Evolutionary conservation across 2,113 vertebrate species (phyloP).

Genomic region (Anser brachyrhynchus): DNA sequence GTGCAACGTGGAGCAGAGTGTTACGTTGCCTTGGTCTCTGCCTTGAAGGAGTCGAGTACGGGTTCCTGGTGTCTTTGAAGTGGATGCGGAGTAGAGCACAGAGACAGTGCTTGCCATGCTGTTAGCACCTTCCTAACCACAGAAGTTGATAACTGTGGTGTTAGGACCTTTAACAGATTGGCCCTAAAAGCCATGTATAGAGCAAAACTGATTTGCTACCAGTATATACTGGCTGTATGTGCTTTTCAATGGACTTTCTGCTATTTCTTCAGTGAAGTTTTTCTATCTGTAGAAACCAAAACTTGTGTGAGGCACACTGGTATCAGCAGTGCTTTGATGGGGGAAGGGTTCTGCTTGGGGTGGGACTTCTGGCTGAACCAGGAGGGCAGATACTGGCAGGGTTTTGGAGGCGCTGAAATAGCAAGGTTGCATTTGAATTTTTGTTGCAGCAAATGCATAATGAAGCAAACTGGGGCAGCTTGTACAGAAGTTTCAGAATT

Average conservation of each 20-base stretch:
- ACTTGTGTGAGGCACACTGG: neutral
- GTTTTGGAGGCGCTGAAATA: neutral
- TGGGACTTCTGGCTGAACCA: neutral
- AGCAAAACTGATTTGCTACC: neutral
- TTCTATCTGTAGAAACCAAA: neutral
- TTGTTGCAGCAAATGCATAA: neutral
- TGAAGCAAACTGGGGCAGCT: neutral
- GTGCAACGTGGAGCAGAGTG: accelerated
- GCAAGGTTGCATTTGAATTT: neutral
- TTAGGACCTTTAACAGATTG: neutral
- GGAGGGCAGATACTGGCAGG: neutral
- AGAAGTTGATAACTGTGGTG: neutral
- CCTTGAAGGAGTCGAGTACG: neutral
- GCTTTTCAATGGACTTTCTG: neutral
- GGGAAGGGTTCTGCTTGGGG: neutral
- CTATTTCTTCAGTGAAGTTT: neutral
- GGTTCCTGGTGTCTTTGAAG: neutral
- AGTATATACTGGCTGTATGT: neutral
- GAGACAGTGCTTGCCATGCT: neutral
- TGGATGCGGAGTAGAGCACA: neutral
- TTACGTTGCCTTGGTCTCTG: neutral
- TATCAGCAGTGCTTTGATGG: neutral
- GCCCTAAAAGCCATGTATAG: neutral
- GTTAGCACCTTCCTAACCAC: neutral
- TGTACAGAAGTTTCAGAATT: neutral